phyloP scores from a whole-genome alignment of 1,140 invertebrate species.

The Calliopsis andreniformis region DNA sequence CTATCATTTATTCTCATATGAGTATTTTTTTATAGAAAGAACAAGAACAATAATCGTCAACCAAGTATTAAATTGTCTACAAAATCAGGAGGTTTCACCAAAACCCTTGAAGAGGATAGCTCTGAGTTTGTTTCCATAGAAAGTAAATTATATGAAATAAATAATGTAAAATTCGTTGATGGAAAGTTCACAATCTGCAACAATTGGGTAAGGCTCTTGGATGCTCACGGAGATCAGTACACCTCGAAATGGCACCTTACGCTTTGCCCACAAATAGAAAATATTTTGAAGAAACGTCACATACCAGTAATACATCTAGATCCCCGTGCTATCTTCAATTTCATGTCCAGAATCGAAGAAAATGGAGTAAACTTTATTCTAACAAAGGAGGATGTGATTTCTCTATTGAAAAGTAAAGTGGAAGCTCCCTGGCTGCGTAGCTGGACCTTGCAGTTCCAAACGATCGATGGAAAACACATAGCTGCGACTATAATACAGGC shows the following conservation, averaged over 20 bases:
- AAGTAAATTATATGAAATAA: slow-evolving; percentile 25
- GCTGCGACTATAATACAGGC: slow-evolving; percentile 54
- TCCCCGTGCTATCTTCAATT: slow-evolving; percentile 18
- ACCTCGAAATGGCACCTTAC: slow-evolving; percentile 53
- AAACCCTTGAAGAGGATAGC: slow-evolving; percentile 21
- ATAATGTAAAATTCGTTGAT: slow-evolving; percentile 44
- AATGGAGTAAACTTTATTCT: slow-evolving; percentile 37
- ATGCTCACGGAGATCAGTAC: slow-evolving; percentile 38
- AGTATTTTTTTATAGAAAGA: no score
- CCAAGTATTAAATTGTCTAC: not conserved
- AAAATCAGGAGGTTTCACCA: slow-evolving; percentile 3
- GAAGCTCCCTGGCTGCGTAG: slow-evolving; percentile 35
- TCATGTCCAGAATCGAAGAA: slow-evolving; percentile 35
- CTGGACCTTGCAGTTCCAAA: slow-evolving; percentile 38
- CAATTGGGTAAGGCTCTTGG: slow-evolving; percentile 46
- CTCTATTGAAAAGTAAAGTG: slow-evolving; percentile 1
- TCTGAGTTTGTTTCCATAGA: not conserved
- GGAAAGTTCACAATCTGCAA: slow-evolving; percentile 34
- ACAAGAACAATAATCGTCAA: no score
- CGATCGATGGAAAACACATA: slow-evolving; percentile 9
- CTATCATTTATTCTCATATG: no score
- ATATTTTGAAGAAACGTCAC: slow-evolving; percentile 24
- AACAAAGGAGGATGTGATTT: slow-evolving; percentile 29
- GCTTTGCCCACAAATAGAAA: slow-evolving; percentile 50
- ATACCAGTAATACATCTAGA: slow-evolving; percentile 35